A percentile compares a stretch with the other conserved stretches of the same genome.
phyloP scores from a whole-genome alignment of 2,888 invertebrate genomes.

The Neria commutata region DNA sequence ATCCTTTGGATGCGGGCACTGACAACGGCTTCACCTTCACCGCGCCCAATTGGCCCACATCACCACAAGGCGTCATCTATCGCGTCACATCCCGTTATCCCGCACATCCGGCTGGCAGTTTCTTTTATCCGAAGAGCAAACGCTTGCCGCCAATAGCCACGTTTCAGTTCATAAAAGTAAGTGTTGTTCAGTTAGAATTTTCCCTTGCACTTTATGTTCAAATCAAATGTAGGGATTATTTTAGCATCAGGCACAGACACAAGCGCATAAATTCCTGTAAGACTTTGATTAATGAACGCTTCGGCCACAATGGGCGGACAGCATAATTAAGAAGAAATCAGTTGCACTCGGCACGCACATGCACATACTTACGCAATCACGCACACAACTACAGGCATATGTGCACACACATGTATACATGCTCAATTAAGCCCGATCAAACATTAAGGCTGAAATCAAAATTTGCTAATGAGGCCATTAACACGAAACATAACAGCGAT shows the following conservation, averaged over 20 bases:
- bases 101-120: conserved; percentile 90
- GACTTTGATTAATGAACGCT: background rate
- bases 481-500: conserved; percentile 51
- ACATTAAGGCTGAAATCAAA: conserved; percentile 41
- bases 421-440: conserved; percentile 1
- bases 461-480: conserved; percentile 56
- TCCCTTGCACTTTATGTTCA: too few species aligned
- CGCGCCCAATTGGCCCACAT: conserved; percentile 94
- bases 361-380: conserved; percentile 15
- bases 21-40: conserved; percentile 96
- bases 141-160: conserved; percentile 88
- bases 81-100: conserved; percentile 88
- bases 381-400: too few species aligned
- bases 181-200: too few species aligned
- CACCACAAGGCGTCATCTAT: conserved; percentile 86
- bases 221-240: too few species aligned
- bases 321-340: conserved; percentile 53
- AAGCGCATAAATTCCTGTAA: too few species aligned
- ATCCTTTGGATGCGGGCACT: conserved; percentile 91
- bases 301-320: conserved; percentile 36
- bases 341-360: conserved; percentile 33
- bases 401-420: too few species aligned
- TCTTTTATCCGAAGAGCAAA: conserved; percentile 89
- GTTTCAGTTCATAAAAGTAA: conserved; percentile 89
- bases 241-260: too few species aligned